A percentile compares a stretch with the other conserved stretches of the same genome.
Evolutionary conservation across 2,113 vertebrate species (phyloP).

Genomic region (Mesoclemmys tuberculata): DNA sequence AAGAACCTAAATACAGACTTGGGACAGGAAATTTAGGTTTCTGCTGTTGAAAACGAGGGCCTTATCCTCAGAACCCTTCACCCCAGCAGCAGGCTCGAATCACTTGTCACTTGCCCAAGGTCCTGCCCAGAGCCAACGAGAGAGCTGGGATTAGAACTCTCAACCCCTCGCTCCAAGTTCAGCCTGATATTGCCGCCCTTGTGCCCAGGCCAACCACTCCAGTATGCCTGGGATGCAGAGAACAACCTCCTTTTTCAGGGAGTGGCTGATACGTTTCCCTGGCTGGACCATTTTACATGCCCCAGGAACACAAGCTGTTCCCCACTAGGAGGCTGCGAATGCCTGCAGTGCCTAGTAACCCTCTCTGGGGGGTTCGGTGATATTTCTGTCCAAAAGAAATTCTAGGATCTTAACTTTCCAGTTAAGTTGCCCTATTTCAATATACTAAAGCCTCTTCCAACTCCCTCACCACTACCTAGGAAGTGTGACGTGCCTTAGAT

Average conservation of each 20-base stretch:
- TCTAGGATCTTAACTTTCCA: neutral
- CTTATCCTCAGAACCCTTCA: neutral
- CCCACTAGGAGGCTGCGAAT: neutral
- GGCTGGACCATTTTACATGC: neutral
- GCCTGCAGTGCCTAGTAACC: neutral
- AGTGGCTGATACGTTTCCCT: neutral
- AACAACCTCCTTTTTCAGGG: neutral
- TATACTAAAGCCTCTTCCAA: neutral
- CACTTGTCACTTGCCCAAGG: neutral
- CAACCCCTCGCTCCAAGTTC: neutral
- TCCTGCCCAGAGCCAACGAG: neutral
- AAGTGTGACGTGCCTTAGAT: neutral
- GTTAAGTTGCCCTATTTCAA: neutral
- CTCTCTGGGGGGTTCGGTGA: neutral
- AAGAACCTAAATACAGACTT: neutral
- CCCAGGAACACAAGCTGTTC: neutral
- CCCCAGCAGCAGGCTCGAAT: neutral
- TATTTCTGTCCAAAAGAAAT: neutral
- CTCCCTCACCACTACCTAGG: neutral
- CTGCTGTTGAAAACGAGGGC: neutral
- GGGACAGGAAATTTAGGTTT: too few relatives aligned
- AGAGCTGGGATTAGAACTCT: neutral
- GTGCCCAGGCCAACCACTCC: neutral
- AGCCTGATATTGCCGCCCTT: neutral
- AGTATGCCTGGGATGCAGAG: neutral